Percentiles rank a stretch among this genome's conserved stretches.
Evolutionary conservation across 2,113 vertebrate species (phyloP).

Genomic region (Arizona elegans): DNA sequence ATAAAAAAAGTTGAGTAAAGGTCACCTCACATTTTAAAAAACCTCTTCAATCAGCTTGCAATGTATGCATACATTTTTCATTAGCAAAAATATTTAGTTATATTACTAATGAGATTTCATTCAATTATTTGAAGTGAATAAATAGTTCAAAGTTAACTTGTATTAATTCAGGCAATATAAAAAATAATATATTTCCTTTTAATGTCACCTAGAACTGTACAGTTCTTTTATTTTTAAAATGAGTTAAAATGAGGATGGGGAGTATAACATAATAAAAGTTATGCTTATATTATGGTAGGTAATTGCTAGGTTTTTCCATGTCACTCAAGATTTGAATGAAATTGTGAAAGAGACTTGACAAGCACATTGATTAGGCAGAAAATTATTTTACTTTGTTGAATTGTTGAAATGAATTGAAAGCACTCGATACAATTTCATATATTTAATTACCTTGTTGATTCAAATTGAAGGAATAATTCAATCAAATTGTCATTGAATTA

Average conservation of each 20-base stretch:
- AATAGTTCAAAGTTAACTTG: background rate
- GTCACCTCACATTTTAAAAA: background rate
- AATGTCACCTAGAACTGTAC: background rate
- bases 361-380: background rate
- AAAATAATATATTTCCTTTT: background rate
- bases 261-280: background rate
- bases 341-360: background rate
- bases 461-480: background rate
- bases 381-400: background rate
- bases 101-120: background rate
- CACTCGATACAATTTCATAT: background rate
- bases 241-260: background rate
- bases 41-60: background rate
- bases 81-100: background rate
- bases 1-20: background rate
- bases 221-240: background rate
- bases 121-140: background rate
- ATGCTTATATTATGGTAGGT: background rate
- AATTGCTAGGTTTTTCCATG: background rate
- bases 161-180: background rate
- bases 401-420: background rate
- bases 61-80: background rate
- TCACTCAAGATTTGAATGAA: background rate
- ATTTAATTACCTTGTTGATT: background rate
- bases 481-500: background rate